A percentile compares a stretch with the other conserved stretches of the same genome.
These are phyloP conservation scores for Coregonus clupeaformis DNA, from an alignment of 2,113 vertebrate species.

Conservation along the genomic window DNA sequence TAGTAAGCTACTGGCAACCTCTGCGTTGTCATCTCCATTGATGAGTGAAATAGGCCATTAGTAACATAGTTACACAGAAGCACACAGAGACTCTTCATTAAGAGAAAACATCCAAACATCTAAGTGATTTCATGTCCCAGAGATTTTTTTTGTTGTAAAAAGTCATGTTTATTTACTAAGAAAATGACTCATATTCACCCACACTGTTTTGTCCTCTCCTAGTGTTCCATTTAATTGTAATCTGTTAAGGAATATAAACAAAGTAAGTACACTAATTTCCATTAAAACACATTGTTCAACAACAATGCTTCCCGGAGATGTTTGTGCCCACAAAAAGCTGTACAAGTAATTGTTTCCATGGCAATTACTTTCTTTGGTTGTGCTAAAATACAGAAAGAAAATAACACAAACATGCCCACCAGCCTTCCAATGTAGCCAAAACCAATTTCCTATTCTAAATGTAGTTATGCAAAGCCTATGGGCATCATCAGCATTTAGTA, in stretches of 20 bases:
- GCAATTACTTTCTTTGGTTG: constrained; percentile 65
- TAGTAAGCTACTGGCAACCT: constrained; percentile 17
- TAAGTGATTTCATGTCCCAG: neutral
- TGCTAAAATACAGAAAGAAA: constrained; percentile 49
- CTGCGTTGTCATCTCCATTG: constrained; percentile 51
- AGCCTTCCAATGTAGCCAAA: constrained; percentile 87
- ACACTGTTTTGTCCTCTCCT: constrained; percentile 10
- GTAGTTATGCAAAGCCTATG: constrained; percentile 99
- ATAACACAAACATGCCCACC: constrained; percentile 54
- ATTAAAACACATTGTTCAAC: constrained; percentile 65
- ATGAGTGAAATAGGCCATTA: constrained; percentile 51
- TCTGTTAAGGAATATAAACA: constrained; percentile 55
- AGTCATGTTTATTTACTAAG: constrained; percentile 37
- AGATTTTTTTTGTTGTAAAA: too few relatives aligned
- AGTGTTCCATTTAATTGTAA: constrained; percentile 52
- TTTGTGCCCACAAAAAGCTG: constrained; percentile 53
- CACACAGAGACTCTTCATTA: constrained; percentile 18
- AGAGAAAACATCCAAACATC: neutral
- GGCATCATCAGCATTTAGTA: constrained; percentile 99
- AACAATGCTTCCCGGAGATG: constrained; percentile 65
- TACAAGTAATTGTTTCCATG: constrained; percentile 73
- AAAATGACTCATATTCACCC: constrained; percentile 20
- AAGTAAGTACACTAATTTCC: constrained; percentile 51
- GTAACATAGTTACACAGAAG: constrained; percentile 44
- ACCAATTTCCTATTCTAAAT: constrained; percentile 99